Evolutionary conservation across 2,113 vertebrate genomes (phyloP), one percentile per base, ranked within the genome.

Genomic region (Tauraco erythrolophus): DNA sequence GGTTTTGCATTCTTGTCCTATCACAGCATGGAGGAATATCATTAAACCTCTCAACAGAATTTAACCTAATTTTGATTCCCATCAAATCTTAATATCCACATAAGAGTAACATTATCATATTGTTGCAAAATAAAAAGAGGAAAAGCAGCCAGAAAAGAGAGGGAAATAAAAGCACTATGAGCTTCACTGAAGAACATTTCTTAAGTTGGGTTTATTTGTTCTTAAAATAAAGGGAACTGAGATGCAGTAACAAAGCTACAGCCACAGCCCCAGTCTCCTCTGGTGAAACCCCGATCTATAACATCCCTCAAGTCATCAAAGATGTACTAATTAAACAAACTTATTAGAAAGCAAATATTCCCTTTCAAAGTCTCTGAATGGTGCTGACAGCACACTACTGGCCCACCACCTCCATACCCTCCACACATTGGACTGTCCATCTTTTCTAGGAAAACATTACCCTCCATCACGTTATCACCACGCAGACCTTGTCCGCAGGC

Each of bases 371-470:
- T 33, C 37, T 78, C 66, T 43, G 24, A 84, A 70, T 11, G 31
- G 58, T 33, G 6, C 66, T 64, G 66, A 19, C 27, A 78, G 45
- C 21, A 39, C 4, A 21, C 24, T 41, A 41, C n/a, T 65, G 57
- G 53, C 57, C 83, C 71, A 61, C 41, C 23, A 74, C 4, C 64
- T 66, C 51, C 60, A 66, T 14, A 31, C 10, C 21, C 56, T 88
- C 45, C 37, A 2, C 0, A 0, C 13, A 60, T 2, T 7, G 9
- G 46, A 30, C 33, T 41, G 35, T 11, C 37, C 27, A 70, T 46
- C n/a, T 78, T 84, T 71, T 16, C 51, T 3, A 6, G 46, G 35
- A 79, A 54, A 70, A 22, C 21, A 17, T n/a, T 9, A 43, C 4
- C 24, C 14, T 4, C 3, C 6, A 17, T 2, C 14, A 30, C n/a